Conservation (phyloP, 1,140 invertebrate genomes). For the Drosophila navojoa region DNA sequence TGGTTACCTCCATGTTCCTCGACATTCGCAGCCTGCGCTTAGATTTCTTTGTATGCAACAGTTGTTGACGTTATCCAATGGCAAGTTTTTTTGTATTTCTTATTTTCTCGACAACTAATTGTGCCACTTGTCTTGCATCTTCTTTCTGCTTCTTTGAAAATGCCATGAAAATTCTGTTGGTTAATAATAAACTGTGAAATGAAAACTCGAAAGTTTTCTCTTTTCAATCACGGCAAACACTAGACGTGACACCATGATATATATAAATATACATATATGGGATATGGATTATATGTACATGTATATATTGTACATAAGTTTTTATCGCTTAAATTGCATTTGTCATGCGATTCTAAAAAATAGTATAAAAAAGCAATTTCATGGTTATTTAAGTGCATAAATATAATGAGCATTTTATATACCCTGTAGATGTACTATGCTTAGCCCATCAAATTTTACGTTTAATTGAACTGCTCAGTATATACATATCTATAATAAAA, state of each 20-base stretch:
- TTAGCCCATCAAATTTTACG: no score
- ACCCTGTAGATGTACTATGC: no score
- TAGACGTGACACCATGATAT: constrained; percentile 9
- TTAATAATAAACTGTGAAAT: constrained; percentile 2
- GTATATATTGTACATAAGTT: not conserved
- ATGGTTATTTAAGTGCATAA: constrained; percentile 21
- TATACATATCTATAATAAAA: no score
- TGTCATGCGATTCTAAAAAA: constrained; percentile 31
- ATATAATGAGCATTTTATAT: no score
- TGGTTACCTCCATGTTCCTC: not conserved
- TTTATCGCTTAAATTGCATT: constrained; percentile 34
- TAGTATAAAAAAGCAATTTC: not conserved
- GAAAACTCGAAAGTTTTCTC: constrained; percentile 2
- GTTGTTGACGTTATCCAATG: not conserved
- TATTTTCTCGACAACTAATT: not conserved
- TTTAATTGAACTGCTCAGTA: no score
- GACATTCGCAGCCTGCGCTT: not conserved
- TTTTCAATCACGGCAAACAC: not conserved
- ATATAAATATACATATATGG: not conserved
- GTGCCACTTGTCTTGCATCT: not conserved
- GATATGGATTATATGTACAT: not conserved
- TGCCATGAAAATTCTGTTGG: not conserved
- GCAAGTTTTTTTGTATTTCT: no score
- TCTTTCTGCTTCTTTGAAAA: not conserved
- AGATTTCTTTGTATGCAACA: not conserved